phyloP scores from a whole-genome alignment of 1,140 invertebrate genomes.

The Protaetia brevitarsis region DNA sequence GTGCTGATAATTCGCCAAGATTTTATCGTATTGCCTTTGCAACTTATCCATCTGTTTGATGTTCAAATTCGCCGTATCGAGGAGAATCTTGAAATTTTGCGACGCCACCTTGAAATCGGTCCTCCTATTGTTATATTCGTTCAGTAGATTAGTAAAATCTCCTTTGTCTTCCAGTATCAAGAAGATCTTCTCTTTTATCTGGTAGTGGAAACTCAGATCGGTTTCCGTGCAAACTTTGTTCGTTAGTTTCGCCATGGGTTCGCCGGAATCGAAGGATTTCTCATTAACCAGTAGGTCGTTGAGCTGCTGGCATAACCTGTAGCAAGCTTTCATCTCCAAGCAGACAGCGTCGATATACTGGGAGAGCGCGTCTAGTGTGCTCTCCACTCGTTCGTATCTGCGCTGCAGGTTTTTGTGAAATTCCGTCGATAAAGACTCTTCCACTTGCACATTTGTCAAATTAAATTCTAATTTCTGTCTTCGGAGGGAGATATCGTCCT shows the following conservation, averaged over 20 bases:
- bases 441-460: conserved; percentile 30
- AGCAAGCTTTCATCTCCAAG: conserved; percentile 33
- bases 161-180: conserved; percentile 26
- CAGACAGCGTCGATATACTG: conserved; percentile 36
- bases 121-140: conserved; percentile 34
- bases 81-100: conserved; percentile 43
- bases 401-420: conserved; percentile 22
- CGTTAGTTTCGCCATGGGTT: conserved; percentile 25
- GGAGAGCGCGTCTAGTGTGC: conserved; percentile 31
- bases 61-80: conserved; percentile 41
- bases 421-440: conserved; percentile 31
- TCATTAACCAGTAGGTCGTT: conserved; percentile 29
- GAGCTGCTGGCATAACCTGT: conserved; percentile 29
- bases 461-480: conserved; percentile 25
- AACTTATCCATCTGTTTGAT: conserved; percentile 37
- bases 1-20: conserved; percentile 40
- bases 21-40: conserved; percentile 39
- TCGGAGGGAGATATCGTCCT: conserved; percentile 6
- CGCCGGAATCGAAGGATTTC: conserved; percentile 24
- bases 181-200: conserved; percentile 35
- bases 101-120: conserved; percentile 39
- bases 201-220: conserved; percentile 25
- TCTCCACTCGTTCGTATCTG: conserved; percentile 33
- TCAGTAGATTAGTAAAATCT: conserved; percentile 30
- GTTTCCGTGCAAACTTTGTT: conserved; percentile 29